Percentiles rank a stretch among this genome's conserved stretches.
Evolutionary conservation across 2,113 vertebrate genomes (phyloP).

Genomic region (Hippolais icterina): DNA sequence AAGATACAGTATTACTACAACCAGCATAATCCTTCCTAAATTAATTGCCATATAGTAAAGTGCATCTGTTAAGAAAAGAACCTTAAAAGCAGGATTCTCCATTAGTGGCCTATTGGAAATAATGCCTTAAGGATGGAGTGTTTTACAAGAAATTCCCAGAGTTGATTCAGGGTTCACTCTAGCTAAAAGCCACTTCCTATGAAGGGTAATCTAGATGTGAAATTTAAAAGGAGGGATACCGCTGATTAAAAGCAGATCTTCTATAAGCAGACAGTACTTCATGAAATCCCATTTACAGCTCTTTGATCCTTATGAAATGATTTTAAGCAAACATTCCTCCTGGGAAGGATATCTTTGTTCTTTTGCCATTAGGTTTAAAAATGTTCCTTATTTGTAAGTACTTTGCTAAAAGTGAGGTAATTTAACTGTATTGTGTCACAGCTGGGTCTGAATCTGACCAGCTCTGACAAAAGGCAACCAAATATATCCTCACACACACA

Average conservation of each 20-base stretch:
- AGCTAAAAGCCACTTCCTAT: constrained; percentile 6
- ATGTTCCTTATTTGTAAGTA: constrained; percentile 5
- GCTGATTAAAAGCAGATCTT: constrained; percentile 44
- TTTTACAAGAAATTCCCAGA: neutral
- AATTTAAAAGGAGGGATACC: neutral
- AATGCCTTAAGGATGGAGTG: neutral
- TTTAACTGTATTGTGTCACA: neutral
- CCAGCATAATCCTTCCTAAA: constrained; percentile 26
- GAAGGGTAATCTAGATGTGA: neutral
- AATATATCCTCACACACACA: neutral
- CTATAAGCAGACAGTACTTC: neutral
- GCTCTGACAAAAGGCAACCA: neutral
- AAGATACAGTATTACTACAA: neutral
- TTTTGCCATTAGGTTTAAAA: constrained; percentile 11
- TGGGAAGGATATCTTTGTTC: constrained; percentile 20
- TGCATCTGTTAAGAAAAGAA: neutral
- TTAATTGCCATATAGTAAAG: constrained; percentile 11
- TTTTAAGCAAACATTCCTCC: constrained; percentile 16
- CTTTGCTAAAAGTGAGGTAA: neutral
- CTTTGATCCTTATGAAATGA: constrained; percentile 56
- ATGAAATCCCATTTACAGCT: constrained; percentile 36
- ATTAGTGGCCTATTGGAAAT: neutral
- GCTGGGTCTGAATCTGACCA: neutral
- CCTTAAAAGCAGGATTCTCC: constrained; percentile 7
- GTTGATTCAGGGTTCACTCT: neutral